Evolutionary conservation across 2,888 invertebrate species (phyloP).

Genomic region (Pollenia labialis): DNA sequence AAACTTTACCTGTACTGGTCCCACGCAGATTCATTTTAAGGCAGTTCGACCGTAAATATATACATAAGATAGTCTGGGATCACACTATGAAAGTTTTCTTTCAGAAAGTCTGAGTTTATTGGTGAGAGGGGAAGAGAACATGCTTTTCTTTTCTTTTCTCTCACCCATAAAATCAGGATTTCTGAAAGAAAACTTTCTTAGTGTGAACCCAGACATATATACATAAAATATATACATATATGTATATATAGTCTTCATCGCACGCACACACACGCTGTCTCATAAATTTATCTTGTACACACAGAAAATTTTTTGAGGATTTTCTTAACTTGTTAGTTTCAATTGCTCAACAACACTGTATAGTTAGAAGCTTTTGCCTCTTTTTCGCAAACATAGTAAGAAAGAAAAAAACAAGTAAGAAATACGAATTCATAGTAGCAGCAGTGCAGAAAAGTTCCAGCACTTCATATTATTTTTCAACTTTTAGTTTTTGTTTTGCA

Average conservation of each 20-base stretch:
- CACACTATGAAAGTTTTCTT: no score
- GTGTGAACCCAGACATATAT: no score
- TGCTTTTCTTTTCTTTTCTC: no score
- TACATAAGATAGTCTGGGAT: no score
- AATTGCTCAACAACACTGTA: not conserved
- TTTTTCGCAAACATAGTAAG: not conserved
- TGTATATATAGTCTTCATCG: slow-evolving; percentile 13
- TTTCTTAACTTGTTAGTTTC: slow-evolving; percentile 33
- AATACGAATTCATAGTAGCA: not conserved
- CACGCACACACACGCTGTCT: slow-evolving; percentile 20
- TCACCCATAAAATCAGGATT: no score
- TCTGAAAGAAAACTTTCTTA: no score
- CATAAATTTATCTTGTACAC: not conserved
- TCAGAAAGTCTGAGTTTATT: no score
- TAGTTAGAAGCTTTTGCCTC: slow-evolving; percentile 44
- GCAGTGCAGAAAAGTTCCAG: slow-evolving; percentile 45
- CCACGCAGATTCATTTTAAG: no score
- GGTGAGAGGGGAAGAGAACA: no score
- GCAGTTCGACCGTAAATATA: not conserved
- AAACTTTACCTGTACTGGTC: no score
- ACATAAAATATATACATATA: not conserved
- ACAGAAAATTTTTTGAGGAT: slow-evolving; percentile 1
- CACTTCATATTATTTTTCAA: slow-evolving; percentile 55
- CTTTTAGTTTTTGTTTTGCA: slow-evolving; percentile 24
- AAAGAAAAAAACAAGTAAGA: slow-evolving; percentile 4